phyloP scores from a whole-genome alignment of 2,797 vertebrate species.

The Carcharodon carcharias region DNA sequence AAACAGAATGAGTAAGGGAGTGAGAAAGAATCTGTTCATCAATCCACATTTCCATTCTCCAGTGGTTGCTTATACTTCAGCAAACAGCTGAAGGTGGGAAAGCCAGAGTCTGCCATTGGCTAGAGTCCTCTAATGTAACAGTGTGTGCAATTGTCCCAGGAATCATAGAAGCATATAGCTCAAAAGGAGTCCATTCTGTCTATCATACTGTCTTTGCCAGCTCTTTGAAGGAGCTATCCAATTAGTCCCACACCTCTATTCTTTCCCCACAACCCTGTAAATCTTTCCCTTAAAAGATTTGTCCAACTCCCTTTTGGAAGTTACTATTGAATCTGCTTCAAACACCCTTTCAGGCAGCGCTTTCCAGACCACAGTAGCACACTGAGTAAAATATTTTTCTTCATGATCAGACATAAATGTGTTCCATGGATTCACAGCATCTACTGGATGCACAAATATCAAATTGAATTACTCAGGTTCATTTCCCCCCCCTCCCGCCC shows the following conservation, averaged over 20 bases:
- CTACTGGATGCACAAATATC: background rate
- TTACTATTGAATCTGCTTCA: background rate
- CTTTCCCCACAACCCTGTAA: background rate
- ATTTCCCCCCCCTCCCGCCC: background rate
- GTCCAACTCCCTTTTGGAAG: background rate
- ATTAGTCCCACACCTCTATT: background rate
- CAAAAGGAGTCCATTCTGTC: background rate
- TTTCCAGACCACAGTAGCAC: background rate
- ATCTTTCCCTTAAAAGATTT: background rate
- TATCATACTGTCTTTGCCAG: background rate
- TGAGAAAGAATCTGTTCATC: background rate
- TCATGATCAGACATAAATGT: background rate
- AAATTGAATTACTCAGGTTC: conserved; percentile 18
- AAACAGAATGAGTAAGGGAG: background rate
- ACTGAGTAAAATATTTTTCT: background rate
- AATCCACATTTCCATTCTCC: background rate
- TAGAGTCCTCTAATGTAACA: too few species aligned
- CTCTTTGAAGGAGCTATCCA: background rate
- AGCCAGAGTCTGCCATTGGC: background rate
- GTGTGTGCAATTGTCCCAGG: too few species aligned
- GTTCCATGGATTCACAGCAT: background rate
- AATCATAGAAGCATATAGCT: background rate
- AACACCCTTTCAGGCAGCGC: background rate
- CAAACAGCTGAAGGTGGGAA: background rate
- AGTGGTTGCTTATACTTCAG: background rate